Evolutionary conservation across 2,888 invertebrate genomes (phyloP).

Genomic region (Spodoptera picta): DNA sequence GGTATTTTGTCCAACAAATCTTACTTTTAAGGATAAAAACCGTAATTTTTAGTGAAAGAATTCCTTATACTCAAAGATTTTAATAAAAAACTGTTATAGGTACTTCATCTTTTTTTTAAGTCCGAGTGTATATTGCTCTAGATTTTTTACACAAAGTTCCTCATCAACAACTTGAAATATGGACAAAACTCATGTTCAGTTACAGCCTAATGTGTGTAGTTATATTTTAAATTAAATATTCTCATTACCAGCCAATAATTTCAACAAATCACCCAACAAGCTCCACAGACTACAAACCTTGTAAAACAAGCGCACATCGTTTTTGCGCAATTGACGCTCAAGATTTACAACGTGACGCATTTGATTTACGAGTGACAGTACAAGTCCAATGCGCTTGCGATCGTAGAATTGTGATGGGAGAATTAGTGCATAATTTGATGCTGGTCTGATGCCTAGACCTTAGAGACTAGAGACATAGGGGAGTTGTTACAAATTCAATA

Average conservation of each 20-base stretch:
- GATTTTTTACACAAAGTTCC: too few relatives aligned
- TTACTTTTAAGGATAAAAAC: not conserved
- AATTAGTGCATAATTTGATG: constrained; percentile 45
- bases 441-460: not conserved
- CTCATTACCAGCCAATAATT: too few relatives aligned
- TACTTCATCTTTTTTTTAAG: too few relatives aligned
- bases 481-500: not conserved
- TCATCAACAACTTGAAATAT: too few relatives aligned
- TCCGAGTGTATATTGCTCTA: too few relatives aligned
- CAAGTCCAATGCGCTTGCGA: constrained; percentile 60
- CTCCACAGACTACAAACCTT: constrained; percentile 2
- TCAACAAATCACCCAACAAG: constrained; percentile 36
- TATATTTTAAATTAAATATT: too few relatives aligned
- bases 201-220: too few relatives aligned
- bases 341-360: constrained; percentile 63
- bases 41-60: not conserved
- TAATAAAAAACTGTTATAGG: too few relatives aligned
- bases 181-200: too few relatives aligned
- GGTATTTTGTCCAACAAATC: constrained; percentile 28
- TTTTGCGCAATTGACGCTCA: constrained; percentile 63
- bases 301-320: constrained; percentile 38
- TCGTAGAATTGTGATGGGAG: constrained; percentile 32
- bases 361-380: constrained; percentile 65
- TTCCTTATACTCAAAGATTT: too few relatives aligned
- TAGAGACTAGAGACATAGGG: not conserved